Base-by-base conservation (phyloP, 2,797 vertebrate species). In the Epinephelus awoara region DNA sequence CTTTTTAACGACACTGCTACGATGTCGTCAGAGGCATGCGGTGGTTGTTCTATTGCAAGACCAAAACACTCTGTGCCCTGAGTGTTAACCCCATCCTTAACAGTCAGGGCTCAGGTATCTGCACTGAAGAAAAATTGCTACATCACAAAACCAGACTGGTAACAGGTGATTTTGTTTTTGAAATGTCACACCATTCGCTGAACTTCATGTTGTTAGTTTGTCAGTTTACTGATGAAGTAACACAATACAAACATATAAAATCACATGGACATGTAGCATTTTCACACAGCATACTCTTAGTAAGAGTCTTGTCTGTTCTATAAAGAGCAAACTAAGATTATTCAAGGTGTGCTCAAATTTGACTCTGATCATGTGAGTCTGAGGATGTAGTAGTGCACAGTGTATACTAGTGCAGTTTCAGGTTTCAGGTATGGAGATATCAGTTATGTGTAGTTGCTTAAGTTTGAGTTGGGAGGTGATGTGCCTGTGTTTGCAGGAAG, bases 401-500 rank as follows among this genome's bases (percentile, higher is more conserved):
- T 12, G 11, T 42, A 42, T 42, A 64, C 44, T 50, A 49, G 64
- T 87, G 46, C 38, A 17, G 55, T 82, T 83, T 78, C 58, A 46
- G 27, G n/a, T 29, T 34, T 27, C 52, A 44, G 42, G 44, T 67
- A 63, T 52, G 67, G 56, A 49, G 25, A 58, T 49, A 6, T 58
- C 40, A 57, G 15, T 14, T 40, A 13, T 29, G 51, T 29, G 52
- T 67, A 72, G 40, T 54, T 19, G 47, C 23, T 21, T 42, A 10
- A 69, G n/a, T 79, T 18, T 6, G 15, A 57, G 51, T 19, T 13
- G 8, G 6, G 17, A 29, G 13, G 18, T 42, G 25, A 55, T 38
- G 34, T 34, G 61, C 5, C n/a, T 13, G 3, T 59, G 12, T 58
- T 47, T 52, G 42, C 9, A 27, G 38, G 27, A 25, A 61, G 13